Base-by-base conservation (phyloP, 2,113 vertebrate species). In the Ciconia maguari region DNA sequence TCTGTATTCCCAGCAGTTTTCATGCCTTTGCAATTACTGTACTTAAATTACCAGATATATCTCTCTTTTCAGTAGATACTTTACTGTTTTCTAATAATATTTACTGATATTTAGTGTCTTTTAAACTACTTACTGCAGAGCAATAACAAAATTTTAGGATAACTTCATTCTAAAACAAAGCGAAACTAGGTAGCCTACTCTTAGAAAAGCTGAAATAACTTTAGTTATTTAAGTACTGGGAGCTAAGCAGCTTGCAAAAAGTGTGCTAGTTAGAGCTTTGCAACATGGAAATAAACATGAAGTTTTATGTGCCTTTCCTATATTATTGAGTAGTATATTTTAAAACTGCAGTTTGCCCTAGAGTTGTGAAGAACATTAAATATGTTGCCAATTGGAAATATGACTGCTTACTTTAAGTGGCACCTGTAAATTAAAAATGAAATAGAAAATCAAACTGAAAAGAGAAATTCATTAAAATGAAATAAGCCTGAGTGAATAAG, bases 281-380 rank as follows among this genome's bases (percentile, higher is more conserved):
- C 49, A 77, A 72, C 42, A 6, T 30, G 42, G 75, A 79, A 88
- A 90, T 42, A 85, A 88, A 64, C 29, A 16, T 49, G 30, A 71
- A 89, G 62, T 83, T 93, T 95, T 89, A 80, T 61, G 42, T 75
- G 38, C 64, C 83, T 93, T 88, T 90, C 54, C 84, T 90, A 14
- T 69, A 77, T 52, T 87, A 83, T 38, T 29, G 57, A 82, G 66
- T 32, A 81, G 36, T 87, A 29, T 93, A 68, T 93, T 96, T 94
- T 83, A 94, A 90, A 96, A 88, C 20, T 80, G 36, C 41, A 41
- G 6, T 76, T 87, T 80, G 49, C 75, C 87, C 89, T 24, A 32
- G 52, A 96, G 58, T 94, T 97, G 77, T 72, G 91, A 93, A 90
- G 68, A 84, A 55, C 61, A 29, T 95, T 61, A 94, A 94, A 69